A percentile compares a stretch with the other conserved stretches of the same genome.
Evolutionary conservation across 2,797 vertebrate species (phyloP).

Genomic region (Cirrhinus molitorella): DNA sequence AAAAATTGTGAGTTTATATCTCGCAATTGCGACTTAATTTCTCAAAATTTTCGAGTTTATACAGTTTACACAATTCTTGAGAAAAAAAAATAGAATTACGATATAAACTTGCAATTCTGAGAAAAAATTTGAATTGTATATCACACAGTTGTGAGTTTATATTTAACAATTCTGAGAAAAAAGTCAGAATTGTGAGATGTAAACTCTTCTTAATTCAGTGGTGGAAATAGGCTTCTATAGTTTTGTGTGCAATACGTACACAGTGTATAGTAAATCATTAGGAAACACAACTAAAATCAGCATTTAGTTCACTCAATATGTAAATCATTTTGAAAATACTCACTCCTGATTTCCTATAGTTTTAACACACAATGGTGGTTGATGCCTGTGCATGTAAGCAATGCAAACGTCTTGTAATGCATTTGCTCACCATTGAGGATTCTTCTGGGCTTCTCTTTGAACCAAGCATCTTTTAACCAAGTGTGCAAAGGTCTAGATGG

Average conservation of each 20-base stretch:
- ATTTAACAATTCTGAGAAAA: too few species aligned
- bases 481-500: not conserved
- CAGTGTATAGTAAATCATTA: not conserved
- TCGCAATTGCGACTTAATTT: too few species aligned
- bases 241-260: not conserved
- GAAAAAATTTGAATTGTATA: too few species aligned
- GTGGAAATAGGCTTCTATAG: too few species aligned
- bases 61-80: too few species aligned
- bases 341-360: conserved; percentile 14
- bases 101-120: too few species aligned
- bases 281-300: not conserved
- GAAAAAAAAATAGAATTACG: too few species aligned
- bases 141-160: too few species aligned
- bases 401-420: conserved; percentile 11
- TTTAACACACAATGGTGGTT: conserved; percentile 6
- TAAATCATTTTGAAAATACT: conserved; percentile 18
- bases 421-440: not conserved
- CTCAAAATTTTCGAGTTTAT: too few species aligned
- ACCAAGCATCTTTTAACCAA: not conserved
- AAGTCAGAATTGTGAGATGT: too few species aligned
- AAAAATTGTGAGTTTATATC: too few species aligned
- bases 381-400: not conserved
- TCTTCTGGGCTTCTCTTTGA: not conserved
- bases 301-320: not conserved
- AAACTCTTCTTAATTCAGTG: too few species aligned